These are phyloP conservation scores for Numenius phaeopus DNA, from an alignment of 2,797 vertebrate species.

Conservation along the genomic window DNA sequence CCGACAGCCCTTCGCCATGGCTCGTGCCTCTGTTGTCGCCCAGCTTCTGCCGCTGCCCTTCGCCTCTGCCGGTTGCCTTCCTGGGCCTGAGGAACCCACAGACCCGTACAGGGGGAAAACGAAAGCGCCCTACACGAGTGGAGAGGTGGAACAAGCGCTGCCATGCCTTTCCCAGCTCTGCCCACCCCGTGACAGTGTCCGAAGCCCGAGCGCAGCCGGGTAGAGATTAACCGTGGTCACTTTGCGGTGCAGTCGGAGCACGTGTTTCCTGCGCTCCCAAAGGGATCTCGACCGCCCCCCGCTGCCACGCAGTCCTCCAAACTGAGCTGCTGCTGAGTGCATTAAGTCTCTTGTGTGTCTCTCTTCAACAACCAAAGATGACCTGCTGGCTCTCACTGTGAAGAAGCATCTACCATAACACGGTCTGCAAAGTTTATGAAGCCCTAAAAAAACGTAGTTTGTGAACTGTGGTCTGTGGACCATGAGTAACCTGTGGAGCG, in stretches of 20 bases:
- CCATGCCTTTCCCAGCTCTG: not conserved
- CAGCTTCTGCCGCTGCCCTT: not conserved
- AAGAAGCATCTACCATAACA: not conserved
- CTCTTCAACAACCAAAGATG: conserved; percentile 37
- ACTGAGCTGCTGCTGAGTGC: not conserved
- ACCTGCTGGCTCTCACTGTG: conserved; percentile 47
- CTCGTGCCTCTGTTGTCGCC: accelerated
- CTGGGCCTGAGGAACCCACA: not conserved
- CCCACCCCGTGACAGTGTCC: not conserved
- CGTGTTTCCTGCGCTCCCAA: not conserved
- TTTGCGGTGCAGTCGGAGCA: not conserved
- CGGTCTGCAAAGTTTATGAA: not conserved
- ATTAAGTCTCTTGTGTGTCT: not conserved
- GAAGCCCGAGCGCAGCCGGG: not conserved
- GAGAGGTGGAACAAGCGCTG: not conserved
- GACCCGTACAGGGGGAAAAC: not conserved
- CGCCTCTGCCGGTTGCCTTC: not conserved
- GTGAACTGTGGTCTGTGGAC: conserved; percentile 7
- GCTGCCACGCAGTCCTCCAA: not conserved
- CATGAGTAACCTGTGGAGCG: not conserved
- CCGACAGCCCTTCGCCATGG: accelerated
- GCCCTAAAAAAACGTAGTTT: not conserved
- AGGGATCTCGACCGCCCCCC: not conserved
- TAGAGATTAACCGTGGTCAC: not conserved
- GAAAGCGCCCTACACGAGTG: not conserved